Percentiles rank a stretch among this genome's conserved stretches.
phyloP scores from a whole-genome alignment of 2,113 vertebrate genomes.

The Spea multiplicata region DNA sequence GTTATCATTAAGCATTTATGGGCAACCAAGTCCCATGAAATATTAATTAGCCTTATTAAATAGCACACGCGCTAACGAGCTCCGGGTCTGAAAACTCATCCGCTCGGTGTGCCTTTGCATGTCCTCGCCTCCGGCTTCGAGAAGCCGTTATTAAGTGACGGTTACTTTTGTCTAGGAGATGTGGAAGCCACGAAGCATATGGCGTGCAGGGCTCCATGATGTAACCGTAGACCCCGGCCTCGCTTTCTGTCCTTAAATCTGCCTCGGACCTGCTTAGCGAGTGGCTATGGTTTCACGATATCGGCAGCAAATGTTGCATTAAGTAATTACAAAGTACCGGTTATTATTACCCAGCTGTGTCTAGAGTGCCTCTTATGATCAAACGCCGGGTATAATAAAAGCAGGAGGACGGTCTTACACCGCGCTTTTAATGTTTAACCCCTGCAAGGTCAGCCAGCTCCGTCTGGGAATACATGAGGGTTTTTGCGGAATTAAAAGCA shows the following conservation, averaged over 20 bases:
- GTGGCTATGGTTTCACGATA: not conserved
- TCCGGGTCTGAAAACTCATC: slow-evolving; percentile 1
- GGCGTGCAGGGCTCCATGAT: not conserved
- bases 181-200: not conserved
- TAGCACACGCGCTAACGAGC: slow-evolving; percentile 22
- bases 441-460: not conserved
- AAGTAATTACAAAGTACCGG: slow-evolving; percentile 29
- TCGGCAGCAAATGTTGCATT: not conserved
- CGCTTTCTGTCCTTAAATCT: no score
- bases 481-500: no score
- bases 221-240: not conserved
- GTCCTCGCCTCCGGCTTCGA: not conserved
- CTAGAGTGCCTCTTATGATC: slow-evolving; percentile 10
- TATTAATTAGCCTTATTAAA: slow-evolving; percentile 38
- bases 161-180: slow-evolving; percentile 5
- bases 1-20: slow-evolving; percentile 46
- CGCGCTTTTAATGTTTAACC: not conserved
- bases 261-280: not conserved
- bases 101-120: not conserved
- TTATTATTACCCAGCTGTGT: slow-evolving; percentile 28
- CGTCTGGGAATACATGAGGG: no score
- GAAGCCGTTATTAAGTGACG: not conserved
- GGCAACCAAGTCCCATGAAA: slow-evolving; percentile 37
- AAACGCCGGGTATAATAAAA: not conserved
- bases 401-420: not conserved